phyloP scores from a whole-genome alignment of 2,888 invertebrate species.

The Himalopsyche japonica region DNA sequence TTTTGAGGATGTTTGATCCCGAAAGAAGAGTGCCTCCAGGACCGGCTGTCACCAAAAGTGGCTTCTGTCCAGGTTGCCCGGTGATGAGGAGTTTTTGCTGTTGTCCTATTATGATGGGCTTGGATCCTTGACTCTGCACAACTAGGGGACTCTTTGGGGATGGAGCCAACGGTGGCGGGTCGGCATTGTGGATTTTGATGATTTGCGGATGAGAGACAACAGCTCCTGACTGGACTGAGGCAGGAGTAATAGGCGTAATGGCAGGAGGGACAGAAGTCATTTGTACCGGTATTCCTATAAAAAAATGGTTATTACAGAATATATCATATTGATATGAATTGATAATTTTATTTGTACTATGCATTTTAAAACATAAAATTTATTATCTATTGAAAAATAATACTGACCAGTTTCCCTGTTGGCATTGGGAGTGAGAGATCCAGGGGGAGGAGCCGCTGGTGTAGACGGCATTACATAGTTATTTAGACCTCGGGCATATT shows the following conservation, averaged over 20 bases:
- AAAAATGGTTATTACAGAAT: background rate
- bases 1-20: slow-evolving; percentile 51
- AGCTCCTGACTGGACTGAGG: slow-evolving; percentile 33
- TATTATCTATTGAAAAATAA: too few relatives aligned
- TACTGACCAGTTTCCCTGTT: background rate
- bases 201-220: slow-evolving; percentile 31
- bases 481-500: slow-evolving; percentile 52
- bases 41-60: slow-evolving; percentile 49
- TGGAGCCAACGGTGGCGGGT: background rate
- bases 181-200: slow-evolving; percentile 23
- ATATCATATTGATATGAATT: too few relatives aligned
- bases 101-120: slow-evolving; percentile 49
- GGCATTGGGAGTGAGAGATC: background rate
- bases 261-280: slow-evolving; percentile 22
- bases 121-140: slow-evolving; percentile 32
- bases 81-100: slow-evolving; percentile 54
- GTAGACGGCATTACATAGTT: slow-evolving; percentile 50
- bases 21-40: slow-evolving; percentile 31
- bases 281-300: slow-evolving; percentile 36
- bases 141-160: slow-evolving; percentile 31
- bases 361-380: too few relatives aligned
- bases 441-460: background rate
- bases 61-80: slow-evolving; percentile 53
- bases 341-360: too few relatives aligned
- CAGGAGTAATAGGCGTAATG: slow-evolving; percentile 40